A percentile compares a stretch with the other conserved stretches of the same genome.
Conservation (phyloP, 2,113 vertebrate genomes). For the Gambusia affinis region DNA sequence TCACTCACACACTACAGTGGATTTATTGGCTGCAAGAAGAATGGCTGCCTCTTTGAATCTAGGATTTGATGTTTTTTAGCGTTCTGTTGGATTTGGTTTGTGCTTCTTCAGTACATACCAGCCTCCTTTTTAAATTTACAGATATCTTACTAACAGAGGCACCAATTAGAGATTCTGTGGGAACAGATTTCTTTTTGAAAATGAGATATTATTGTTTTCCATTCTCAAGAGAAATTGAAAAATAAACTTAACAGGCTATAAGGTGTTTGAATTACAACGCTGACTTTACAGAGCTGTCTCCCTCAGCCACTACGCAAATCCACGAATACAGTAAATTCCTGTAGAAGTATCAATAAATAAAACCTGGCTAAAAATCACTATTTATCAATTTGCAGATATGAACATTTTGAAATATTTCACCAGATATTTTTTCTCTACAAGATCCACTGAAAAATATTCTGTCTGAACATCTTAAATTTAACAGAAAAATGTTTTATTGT, state of each 20-base stretch:
- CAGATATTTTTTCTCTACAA: background rate
- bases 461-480: background rate
- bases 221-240: no score
- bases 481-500: background rate
- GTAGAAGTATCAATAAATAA: no score
- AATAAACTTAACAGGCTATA: no score
- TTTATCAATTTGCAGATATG: no score
- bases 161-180: background rate
- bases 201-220: no score
- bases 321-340: no score
- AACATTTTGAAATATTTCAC: no score
- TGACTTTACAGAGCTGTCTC: no score
- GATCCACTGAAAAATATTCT: background rate
- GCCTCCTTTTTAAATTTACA: background rate
- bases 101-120: slow-evolving; percentile 1
- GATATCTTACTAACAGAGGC: background rate
- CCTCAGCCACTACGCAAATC: no score
- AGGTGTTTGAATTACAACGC: no score
- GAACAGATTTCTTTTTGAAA: background rate
- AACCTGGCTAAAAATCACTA: no score
- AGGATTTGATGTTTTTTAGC: slow-evolving; percentile 23
- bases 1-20: slow-evolving; percentile 48
- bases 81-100: background rate
- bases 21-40: slow-evolving; percentile 36
- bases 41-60: background rate